Evolutionary conservation across 2,888 invertebrate genomes (phyloP).

Genomic region (Julus scandinavius): DNA sequence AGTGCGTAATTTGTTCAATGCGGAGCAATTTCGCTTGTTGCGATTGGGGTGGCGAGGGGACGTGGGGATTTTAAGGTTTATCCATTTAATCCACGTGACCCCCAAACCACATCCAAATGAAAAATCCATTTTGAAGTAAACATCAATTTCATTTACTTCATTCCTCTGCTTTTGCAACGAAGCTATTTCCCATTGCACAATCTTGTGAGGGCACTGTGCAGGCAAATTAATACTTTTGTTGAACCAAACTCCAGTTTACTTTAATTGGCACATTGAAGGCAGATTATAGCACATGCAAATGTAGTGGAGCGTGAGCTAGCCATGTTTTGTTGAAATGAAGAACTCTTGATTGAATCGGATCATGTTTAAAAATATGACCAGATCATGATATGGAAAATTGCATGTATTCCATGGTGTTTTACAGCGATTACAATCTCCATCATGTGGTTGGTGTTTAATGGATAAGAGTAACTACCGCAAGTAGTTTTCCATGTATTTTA

Average conservation of each 20-base stretch:
- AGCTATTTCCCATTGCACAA: not conserved
- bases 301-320: too few species aligned
- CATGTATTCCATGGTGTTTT: too few species aligned
- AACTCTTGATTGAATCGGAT: too few species aligned
- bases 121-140: constrained; percentile 36
- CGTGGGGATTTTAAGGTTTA: not conserved
- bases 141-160: not conserved
- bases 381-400: too few species aligned
- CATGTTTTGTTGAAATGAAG: too few species aligned
- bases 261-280: not conserved
- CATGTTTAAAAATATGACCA: too few species aligned
- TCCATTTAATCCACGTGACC: not conserved
- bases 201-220: not conserved
- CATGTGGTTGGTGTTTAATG: too few species aligned
- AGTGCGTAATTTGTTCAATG: constrained; percentile 26
- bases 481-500: too few species aligned
- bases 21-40: constrained; percentile 33
- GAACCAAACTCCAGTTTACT: not conserved
- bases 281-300: too few species aligned
- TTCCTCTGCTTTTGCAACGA: not conserved
- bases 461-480: too few species aligned
- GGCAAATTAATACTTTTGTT: not conserved
- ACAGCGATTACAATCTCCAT: too few species aligned
- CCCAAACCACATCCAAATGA: not conserved
- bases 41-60: not conserved